These are phyloP conservation scores for Stomorhina lunata DNA, from an alignment of 2,888 invertebrate species.

Conservation along the genomic window DNA sequence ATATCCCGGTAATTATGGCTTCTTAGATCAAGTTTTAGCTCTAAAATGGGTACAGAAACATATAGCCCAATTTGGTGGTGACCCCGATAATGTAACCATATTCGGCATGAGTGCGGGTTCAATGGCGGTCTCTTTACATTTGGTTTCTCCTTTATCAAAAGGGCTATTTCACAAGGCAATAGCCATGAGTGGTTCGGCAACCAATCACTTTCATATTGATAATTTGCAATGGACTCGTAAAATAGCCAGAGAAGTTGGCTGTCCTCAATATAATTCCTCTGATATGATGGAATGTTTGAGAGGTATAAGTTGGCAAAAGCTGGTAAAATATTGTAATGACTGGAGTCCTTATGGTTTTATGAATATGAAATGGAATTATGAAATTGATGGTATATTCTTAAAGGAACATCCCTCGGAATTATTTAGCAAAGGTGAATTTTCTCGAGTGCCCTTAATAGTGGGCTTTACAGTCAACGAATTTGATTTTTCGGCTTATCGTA, in stretches of 20 bases:
- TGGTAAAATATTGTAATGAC: conserved; percentile 68
- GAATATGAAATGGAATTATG: conserved; percentile 77
- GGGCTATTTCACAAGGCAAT: conserved; percentile 86
- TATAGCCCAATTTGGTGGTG: conserved; percentile 84
- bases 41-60: conserved; percentile 84
- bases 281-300: conserved; percentile 82
- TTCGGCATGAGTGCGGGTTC: conserved; percentile 82
- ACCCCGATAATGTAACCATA: conserved; percentile 83
- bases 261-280: conserved; percentile 81
- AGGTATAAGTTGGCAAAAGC: conserved; percentile 69
- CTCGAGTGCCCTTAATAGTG: conserved; percentile 83
- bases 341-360: conserved; percentile 72
- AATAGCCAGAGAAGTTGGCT: conserved; percentile 82
- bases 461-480: conserved; percentile 83
- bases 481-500: conserved; percentile 76
- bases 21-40: conserved; percentile 85
- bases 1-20: conserved; percentile 85
- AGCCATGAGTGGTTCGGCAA: conserved; percentile 84
- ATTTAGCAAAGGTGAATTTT: conserved; percentile 81
- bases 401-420: conserved; percentile 81
- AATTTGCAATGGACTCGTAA: conserved; percentile 81
- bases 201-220: conserved; percentile 81
- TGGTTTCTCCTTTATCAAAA: conserved; percentile 84
- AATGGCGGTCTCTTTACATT: conserved; percentile 80
- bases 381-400: conserved; percentile 84